Evolutionary conservation across 2,113 vertebrate genomes (phyloP), one percentile per base, ranked within the genome.

Genomic region (Cottus gobio): DNA sequence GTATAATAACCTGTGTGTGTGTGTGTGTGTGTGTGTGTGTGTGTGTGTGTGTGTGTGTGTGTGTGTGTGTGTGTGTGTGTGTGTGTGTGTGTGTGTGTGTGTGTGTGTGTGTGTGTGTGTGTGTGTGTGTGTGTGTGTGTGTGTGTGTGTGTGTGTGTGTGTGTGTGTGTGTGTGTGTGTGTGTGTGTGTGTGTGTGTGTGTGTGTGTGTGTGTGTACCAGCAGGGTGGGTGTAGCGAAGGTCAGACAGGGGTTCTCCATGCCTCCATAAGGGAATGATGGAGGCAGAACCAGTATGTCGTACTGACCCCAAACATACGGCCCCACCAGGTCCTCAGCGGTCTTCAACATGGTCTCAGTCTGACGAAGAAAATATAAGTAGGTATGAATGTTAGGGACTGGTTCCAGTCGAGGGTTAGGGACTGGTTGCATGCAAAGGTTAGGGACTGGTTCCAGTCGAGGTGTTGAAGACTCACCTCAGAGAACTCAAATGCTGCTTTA

Each of bases 241-340:
- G 98, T 99, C 62, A 99, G 96, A 48, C 98, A 99, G 28, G 98
- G 98, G 78, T 99, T 99, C 86, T 99, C 98, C 98, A 99, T 99
- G 26, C 98, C 98, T 0, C 97, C 98, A 0, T 98, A 99, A 0
- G 98, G 98, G 89, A 99, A 99, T 18, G 98, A 99, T 0, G 97
- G 98, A 2, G 98, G 97, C 16, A 99, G 94, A 61, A 99, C 96
- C 85, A 99, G 88, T 4, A 99, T 77, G 81, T 99, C 98, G 46
- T 99, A 99, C 63, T 97, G 97, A 7, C 97, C 97, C 98, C 98
- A 99, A 0, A 99, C 96, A 7, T 99, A 99, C 0, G 97, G 97
- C 0, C 98, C 98, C 1, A 93, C 96, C 75, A 99, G 94, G 26
- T 95, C 93, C 95, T 99, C 98, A 0, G 98, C 97, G 0, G 91